Percentiles rank a stretch among this genome's conserved stretches.
These are phyloP conservation scores for Leptinotarsa juncta DNA, from an alignment of 2,888 invertebrate genomes.

Conservation along the genomic window DNA sequence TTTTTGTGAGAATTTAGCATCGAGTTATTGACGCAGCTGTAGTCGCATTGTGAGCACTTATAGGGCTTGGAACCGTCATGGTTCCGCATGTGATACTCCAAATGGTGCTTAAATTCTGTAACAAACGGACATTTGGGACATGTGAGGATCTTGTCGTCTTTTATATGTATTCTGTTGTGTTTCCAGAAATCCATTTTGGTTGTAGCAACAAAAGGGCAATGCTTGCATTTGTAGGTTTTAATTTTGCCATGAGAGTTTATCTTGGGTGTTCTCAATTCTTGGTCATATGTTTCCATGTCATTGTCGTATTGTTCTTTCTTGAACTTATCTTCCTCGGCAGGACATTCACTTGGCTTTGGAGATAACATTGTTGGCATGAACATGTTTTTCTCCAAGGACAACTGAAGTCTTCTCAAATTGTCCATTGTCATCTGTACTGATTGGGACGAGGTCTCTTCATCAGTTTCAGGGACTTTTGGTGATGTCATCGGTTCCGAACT, in stretches of 20 bases:
- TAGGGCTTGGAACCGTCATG: conserved; percentile 96
- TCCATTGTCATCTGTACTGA: conserved; percentile 52
- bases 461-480: conserved; percentile 51
- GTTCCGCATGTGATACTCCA: conserved; percentile 96
- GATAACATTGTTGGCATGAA: conserved; percentile 49
- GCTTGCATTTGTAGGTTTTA: conserved; percentile 92
- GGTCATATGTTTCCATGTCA: conserved; percentile 65
- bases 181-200: conserved; percentile 95
- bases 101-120: conserved; percentile 98
- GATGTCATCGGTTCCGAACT: conserved; percentile 66
- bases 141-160: conserved; percentile 88
- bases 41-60: conserved; percentile 89
- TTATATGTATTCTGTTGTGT: conserved; percentile 91
- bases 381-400: conserved; percentile 59
- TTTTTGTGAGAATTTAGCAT: conserved; percentile 99
- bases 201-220: conserved; percentile 85
- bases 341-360: conserved; percentile 56
- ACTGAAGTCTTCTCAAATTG: conserved; percentile 59
- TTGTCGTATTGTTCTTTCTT: conserved; percentile 67
- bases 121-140: conserved; percentile 97
- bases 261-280: conserved; percentile 67
- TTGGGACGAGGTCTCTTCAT: conserved; percentile 42
- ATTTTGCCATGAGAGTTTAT: conserved; percentile 84
- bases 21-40: conserved; percentile 96
- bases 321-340: conserved; percentile 67